These are phyloP conservation scores for Bunonema sp. DNA, from an alignment of 2,888 invertebrate species.

Conservation along the genomic window DNA sequence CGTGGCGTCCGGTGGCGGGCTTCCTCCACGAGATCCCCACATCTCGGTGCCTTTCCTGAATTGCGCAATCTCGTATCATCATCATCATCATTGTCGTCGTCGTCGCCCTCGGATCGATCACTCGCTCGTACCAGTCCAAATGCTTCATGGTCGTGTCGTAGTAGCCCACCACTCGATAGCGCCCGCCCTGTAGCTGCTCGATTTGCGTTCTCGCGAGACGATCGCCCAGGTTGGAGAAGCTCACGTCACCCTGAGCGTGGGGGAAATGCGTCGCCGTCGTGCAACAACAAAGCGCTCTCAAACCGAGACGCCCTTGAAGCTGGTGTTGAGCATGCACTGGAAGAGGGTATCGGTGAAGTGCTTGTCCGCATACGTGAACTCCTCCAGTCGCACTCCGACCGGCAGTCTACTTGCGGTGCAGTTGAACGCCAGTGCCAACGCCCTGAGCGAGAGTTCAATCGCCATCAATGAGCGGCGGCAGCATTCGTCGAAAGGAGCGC, in stretches of 20 bases:
- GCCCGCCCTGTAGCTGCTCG: slow-evolving; percentile 65
- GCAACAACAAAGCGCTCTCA: slow-evolving; percentile 44
- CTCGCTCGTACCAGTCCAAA: slow-evolving; percentile 88
- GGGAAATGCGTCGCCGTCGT: not conserved
- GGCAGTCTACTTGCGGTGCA: slow-evolving; percentile 78
- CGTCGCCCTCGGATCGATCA: too few species aligned
- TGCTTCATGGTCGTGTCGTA: slow-evolving; percentile 89
- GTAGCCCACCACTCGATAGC: slow-evolving; percentile 64
- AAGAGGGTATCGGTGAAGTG: slow-evolving; percentile 87
- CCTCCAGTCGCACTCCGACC: slow-evolving; percentile 68
- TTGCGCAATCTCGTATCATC: too few species aligned
- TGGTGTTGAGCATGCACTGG: slow-evolving; percentile 91
- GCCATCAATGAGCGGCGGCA: not conserved
- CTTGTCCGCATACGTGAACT: slow-evolving; percentile 86
- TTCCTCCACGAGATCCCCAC: too few species aligned
- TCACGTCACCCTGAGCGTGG: slow-evolving; percentile 69
- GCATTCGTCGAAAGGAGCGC: not conserved
- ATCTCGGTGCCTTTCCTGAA: too few species aligned
- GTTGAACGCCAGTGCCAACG: slow-evolving; percentile 88
- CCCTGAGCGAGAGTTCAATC: slow-evolving; percentile 45
- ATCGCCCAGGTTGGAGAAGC: slow-evolving; percentile 86
- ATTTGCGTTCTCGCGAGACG: slow-evolving; percentile 93
- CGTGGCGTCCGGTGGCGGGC: slow-evolving; percentile 39
- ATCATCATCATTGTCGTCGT: too few species aligned
- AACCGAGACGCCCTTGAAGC: slow-evolving; percentile 91